A percentile compares a stretch with the other conserved stretches of the same genome.
These are phyloP conservation scores for Pao palembangensis DNA, from an alignment of 2,113 vertebrate genomes.

Conservation along the genomic window DNA sequence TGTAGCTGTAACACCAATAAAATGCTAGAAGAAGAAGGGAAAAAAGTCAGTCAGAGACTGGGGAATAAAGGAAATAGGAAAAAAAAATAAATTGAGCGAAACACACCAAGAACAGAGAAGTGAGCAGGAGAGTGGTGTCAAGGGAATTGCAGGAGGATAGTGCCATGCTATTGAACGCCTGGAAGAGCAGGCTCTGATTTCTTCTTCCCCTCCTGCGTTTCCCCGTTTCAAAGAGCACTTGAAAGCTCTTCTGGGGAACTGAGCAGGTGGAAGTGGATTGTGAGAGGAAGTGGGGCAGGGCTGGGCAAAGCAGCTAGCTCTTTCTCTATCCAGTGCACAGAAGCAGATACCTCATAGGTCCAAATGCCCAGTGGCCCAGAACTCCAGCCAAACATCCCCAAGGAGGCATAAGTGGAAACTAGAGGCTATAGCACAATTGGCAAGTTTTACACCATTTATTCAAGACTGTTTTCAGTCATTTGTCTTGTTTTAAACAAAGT, in stretches of 20 bases:
- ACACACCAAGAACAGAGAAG: slow-evolving; percentile 63
- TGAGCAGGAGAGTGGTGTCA: slow-evolving; percentile 70
- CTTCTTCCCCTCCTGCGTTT: slow-evolving; percentile 57
- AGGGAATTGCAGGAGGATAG: slow-evolving; percentile 70
- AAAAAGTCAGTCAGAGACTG: slow-evolving; percentile 46
- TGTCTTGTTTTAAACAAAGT: neutral
- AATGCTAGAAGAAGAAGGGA: neutral
- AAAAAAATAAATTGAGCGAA: slow-evolving; percentile 74
- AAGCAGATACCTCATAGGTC: slow-evolving; percentile 58
- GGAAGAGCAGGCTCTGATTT: slow-evolving; percentile 81
- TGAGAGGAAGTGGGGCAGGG: slow-evolving; percentile 40
- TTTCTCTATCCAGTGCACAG: slow-evolving; percentile 48
- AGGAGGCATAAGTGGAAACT: slow-evolving; percentile 56
- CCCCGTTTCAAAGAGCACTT: slow-evolving; percentile 80
- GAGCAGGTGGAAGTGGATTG: slow-evolving; percentile 76
- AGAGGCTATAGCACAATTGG: slow-evolving; percentile 6
- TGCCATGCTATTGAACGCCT: slow-evolving; percentile 77
- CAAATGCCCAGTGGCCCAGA: slow-evolving; percentile 58
- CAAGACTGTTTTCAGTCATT: neutral
- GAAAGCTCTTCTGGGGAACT: slow-evolving; percentile 85
- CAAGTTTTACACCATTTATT: too few species aligned
- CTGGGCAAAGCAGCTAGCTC: slow-evolving; percentile 46
- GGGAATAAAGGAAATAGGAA: slow-evolving; percentile 54
- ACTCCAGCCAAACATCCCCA: slow-evolving; percentile 56
- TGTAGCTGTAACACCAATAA: slow-evolving; percentile 22